Evolutionary conservation across 2,888 invertebrate species (phyloP).

Genomic region (Exocentrus adspersus): DNA sequence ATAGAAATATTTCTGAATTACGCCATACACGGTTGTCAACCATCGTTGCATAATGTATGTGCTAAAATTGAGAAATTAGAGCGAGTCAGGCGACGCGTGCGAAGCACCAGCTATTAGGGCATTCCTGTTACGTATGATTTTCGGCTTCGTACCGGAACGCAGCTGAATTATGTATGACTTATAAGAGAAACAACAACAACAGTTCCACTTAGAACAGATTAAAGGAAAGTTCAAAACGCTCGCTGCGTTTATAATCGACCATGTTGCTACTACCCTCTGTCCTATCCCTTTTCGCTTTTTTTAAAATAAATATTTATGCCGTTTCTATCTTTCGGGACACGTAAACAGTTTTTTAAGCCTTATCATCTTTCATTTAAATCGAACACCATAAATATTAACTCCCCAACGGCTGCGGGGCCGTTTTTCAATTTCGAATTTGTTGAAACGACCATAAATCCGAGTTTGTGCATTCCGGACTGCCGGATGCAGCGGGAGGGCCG

Average conservation of each 20-base stretch:
- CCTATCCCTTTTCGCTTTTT: slow-evolving; percentile 42
- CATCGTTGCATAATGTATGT: slow-evolving; percentile 20
- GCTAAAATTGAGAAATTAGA: slow-evolving; percentile 30
- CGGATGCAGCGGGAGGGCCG: not conserved
- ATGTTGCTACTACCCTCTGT: too few species aligned
- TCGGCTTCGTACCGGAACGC: too few species aligned
- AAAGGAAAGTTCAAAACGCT: too few species aligned
- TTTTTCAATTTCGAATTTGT: slow-evolving; percentile 12
- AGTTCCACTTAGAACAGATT: too few species aligned
- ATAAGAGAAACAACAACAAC: too few species aligned
- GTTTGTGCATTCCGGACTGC: not conserved
- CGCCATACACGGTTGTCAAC: too few species aligned
- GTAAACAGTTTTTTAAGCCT: slow-evolving; percentile 32
- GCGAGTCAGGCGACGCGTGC: slow-evolving; percentile 29
- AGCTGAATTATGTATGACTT: too few species aligned
- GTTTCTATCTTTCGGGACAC: slow-evolving; percentile 37
- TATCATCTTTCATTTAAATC: slow-evolving; percentile 29
- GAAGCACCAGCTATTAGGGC: too few species aligned
- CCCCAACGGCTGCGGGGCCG: not conserved
- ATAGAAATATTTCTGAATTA: too few species aligned
- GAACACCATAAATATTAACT: slow-evolving; percentile 29
- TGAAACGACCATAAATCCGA: not conserved
- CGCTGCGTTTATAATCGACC: too few species aligned
- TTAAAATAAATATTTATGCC: slow-evolving; percentile 49
- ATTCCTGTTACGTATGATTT: too few species aligned